Conservation (phyloP, 2,888 invertebrate genomes). For the Drosophila percnosoma region DNA sequence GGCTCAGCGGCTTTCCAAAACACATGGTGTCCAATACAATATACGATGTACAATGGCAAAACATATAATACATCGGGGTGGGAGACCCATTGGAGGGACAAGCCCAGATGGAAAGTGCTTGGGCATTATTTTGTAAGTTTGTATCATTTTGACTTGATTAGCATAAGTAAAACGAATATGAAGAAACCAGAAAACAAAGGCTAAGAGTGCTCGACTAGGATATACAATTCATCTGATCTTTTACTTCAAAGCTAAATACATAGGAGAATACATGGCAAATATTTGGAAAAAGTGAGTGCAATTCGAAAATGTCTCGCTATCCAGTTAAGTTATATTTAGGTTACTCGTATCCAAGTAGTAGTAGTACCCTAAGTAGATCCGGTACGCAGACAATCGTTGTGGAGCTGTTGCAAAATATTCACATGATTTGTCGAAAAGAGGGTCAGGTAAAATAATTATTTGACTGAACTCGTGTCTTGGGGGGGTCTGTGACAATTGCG, state of each 20-base stretch:
- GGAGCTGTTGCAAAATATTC: slow-evolving; percentile 42
- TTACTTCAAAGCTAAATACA: background rate
- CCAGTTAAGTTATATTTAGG: background rate
- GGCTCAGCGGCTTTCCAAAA: slow-evolving; percentile 20
- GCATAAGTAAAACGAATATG: background rate
- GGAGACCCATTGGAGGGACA: slow-evolving; percentile 15
- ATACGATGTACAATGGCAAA: background rate
- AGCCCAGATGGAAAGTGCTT: slow-evolving; percentile 17
- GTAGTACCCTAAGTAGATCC: slow-evolving; percentile 10
- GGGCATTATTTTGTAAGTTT: background rate
- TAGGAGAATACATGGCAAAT: background rate
- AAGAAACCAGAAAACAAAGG: background rate
- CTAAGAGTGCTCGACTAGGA: background rate
- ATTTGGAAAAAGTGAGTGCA: background rate
- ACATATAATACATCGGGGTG: background rate
- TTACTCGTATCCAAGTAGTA: no score
- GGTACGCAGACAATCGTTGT: slow-evolving; percentile 42
- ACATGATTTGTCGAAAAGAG: slow-evolving; percentile 55
- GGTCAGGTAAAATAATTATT: slow-evolving; percentile 41
- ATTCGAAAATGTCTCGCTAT: background rate
- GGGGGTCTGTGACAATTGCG: slow-evolving; percentile 38
- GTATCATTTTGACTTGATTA: background rate
- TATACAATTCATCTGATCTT: background rate
- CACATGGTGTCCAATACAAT: slow-evolving; percentile 1
- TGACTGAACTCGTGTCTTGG: slow-evolving; percentile 34